phyloP scores from a whole-genome alignment of 1,140 invertebrate genomes.

The Ips typographus region DNA sequence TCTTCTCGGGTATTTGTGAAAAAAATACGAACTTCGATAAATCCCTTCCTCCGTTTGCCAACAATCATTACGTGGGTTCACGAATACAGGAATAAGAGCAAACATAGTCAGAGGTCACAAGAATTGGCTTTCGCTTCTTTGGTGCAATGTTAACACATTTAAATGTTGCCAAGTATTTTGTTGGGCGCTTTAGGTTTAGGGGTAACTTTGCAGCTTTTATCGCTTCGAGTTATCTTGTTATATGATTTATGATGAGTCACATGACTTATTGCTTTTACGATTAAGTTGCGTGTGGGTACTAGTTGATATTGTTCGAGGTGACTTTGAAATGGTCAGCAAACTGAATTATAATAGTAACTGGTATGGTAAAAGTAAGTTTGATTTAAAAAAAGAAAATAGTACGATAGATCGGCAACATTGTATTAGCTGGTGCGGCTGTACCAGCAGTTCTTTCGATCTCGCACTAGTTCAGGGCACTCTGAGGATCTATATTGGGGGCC shows the following conservation, averaged over 20 bases:
- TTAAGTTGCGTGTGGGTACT: no score
- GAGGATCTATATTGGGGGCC: slow-evolving; percentile 49
- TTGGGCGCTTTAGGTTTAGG: not conserved
- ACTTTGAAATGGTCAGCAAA: no score
- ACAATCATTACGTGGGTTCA: slow-evolving; percentile 24
- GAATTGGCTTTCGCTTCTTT: slow-evolving; percentile 24
- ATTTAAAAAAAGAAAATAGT: not conserved
- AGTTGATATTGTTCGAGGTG: no score
- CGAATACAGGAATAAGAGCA: slow-evolving; percentile 26
- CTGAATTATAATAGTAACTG: no score
- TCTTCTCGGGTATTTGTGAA: no score
- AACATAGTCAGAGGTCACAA: slow-evolving; percentile 31
- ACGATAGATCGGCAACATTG: slow-evolving; percentile 7
- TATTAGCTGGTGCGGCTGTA: slow-evolving; percentile 10
- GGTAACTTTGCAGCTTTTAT: not conserved
- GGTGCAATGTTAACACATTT: not conserved
- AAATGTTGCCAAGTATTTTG: not conserved
- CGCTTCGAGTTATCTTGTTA: not conserved
- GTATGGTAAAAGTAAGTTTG: no score
- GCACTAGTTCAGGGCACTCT: slow-evolving; percentile 47
- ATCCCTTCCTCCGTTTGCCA: slow-evolving; percentile 14
- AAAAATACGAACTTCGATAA: not conserved
- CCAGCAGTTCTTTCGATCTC: slow-evolving; percentile 28
- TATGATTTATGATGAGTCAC: no score
- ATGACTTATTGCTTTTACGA: no score